Conservation (phyloP, 2,113 vertebrate species). For the Proteles cristata region DNA sequence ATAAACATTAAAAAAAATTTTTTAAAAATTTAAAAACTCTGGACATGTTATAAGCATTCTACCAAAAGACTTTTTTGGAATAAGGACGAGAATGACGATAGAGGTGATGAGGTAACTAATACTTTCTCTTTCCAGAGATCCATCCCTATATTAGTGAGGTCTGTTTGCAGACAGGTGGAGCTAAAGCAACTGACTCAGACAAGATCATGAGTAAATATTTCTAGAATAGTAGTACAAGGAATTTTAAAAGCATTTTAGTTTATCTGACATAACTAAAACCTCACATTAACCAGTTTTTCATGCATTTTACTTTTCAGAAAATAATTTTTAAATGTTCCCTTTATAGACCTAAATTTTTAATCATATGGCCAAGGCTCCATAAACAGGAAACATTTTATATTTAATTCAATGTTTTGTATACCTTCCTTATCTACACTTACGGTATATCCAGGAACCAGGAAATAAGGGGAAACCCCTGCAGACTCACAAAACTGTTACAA, state of each 20-base stretch:
- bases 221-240: neutral
- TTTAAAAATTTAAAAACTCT: neutral
- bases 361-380: neutral
- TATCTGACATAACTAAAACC: neutral
- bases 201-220: neutral
- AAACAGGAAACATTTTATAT: neutral
- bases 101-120: neutral
- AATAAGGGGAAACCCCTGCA: neutral
- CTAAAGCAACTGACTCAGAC: neutral
- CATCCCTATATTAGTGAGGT: neutral
- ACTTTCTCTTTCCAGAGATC: neutral
- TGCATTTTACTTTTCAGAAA: constrained; percentile 28
- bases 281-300: neutral
- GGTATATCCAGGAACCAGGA: neutral
- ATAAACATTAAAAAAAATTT: constrained; percentile 3
- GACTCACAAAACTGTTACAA: neutral
- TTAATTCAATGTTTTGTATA: neutral
- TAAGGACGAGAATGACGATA: neutral
- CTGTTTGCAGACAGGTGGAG: neutral
- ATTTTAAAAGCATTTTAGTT: neutral
- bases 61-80: constrained; percentile 10
- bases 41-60: neutral
- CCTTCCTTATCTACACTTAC: neutral
- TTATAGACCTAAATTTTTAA: neutral
- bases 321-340: neutral